Evolutionary conservation across 1,140 invertebrate genomes (phyloP).

Genomic region (Ericerus pela): DNA sequence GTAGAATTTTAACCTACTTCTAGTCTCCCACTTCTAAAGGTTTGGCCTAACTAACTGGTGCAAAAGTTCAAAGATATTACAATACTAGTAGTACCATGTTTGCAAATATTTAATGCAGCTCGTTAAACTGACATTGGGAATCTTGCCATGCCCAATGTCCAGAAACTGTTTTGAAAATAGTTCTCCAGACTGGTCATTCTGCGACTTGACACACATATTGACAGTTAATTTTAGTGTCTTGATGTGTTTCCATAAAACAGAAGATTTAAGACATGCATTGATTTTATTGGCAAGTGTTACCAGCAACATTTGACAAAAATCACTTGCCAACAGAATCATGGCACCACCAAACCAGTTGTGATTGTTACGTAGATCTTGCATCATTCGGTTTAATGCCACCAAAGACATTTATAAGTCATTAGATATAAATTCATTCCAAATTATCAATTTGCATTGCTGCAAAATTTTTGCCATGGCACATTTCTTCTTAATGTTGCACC

Average conservation of each 20-base stretch:
- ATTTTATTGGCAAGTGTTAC: conserved; percentile 33
- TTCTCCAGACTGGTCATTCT: conserved; percentile 28
- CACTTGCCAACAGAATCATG: conserved; percentile 32
- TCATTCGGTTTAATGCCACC: conserved; percentile 21
- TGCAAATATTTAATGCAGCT: conserved; percentile 14
- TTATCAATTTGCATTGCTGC: conserved; percentile 25
- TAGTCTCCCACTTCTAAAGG: too few species aligned
- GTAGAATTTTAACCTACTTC: too few species aligned
- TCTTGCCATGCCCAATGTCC: conserved; percentile 31
- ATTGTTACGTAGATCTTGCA: conserved; percentile 22
- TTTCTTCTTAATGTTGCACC: conserved; percentile 29
- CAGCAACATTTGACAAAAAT: too few species aligned
- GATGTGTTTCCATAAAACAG: conserved; percentile 25
- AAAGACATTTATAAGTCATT: too few species aligned
- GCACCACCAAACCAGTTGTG: conserved; percentile 22
- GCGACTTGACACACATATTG: conserved; percentile 31
- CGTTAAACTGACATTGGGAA: conserved; percentile 18
- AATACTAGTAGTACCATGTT: too few species aligned
- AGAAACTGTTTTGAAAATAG: conserved; percentile 29
- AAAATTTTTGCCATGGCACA: conserved; percentile 24
- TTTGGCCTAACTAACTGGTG: too few species aligned
- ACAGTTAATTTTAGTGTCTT: conserved; percentile 29
- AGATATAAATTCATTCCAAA: conserved; percentile 28
- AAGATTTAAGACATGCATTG: conserved; percentile 28
- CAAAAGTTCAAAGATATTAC: too few species aligned